Base-by-base conservation (phyloP, 2,797 vertebrate genomes). In the Fistularia commersonii region DNA sequence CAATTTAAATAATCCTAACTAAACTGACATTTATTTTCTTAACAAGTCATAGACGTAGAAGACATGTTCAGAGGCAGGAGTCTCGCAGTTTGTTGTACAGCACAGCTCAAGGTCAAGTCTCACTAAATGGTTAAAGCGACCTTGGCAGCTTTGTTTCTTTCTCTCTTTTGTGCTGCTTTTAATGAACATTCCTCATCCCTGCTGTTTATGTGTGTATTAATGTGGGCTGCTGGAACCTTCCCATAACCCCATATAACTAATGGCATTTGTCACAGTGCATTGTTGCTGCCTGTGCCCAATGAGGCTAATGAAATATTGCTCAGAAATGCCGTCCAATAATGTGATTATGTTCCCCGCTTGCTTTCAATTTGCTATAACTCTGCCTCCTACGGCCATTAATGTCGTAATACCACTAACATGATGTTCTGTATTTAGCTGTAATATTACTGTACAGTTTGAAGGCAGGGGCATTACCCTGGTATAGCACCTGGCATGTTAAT, bases 221-320 rank as follows among this genome's bases (percentile, higher is more conserved):
- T 31, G 44, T 10, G 11, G 14, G 46, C 51, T 54, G 10, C 63
- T 36, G 57, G 42, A 51, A 33, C 32, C 40, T 15, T 59, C 39
- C 56, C 12, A 38, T 60, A 54, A 41, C 14, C 39, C 34, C 3
- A 36, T 54, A 33, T 52, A 70, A 72, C 66, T 51, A 72, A 76
- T 76, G 39, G 44, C 38, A 53, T 72, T 65, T 70, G 58, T 65
- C 66, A 42, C 41, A 35, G 39, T 40, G 32, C 8, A 32, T 45
- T 61, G 56, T 48, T 65, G 63, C 64, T 66, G 37, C 48, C 61
- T 45, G 31, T 44, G 56, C 51, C 34, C 47, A 35, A 61, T 32
- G 7, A 61, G 48, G 41, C 62, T 64, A 69, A 76, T 74, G 61
- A 73, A 73, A 72, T 57, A 66, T 55, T 48, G 23, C 23, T 23